Base-by-base conservation (phyloP, 2,888 invertebrate species). In the Ypsolopha scabrella region DNA sequence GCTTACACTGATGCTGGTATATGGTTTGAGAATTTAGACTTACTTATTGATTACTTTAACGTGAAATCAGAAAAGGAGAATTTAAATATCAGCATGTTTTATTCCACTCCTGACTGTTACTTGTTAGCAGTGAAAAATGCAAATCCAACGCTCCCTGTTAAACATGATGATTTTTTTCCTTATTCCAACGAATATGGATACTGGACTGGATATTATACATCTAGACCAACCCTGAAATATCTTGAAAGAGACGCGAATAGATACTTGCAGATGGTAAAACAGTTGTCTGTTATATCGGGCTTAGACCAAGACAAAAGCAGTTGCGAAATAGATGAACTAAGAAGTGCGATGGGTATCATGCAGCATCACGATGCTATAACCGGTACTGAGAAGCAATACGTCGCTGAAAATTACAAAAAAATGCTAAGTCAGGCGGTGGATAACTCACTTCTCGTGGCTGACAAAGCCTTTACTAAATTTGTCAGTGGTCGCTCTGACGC, bases 351-450 rank as follows among this genome's bases (percentile, higher is more conserved):
- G 91, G 94, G 93, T 85, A 82, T 94, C 0, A 91, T 94, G 91
- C 97, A 98, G 69, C 98, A 98, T 70, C 98, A 98, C 67, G 97
- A 98, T 71, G 95, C 93, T 0, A 90, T 98, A 1, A 95, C 95
- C 0, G 95, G 95, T 7, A 95, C 95, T 0, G 95, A 94, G 70
- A 93, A 96, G 68, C 90, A 96, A 70, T 89, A 93, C 71, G 94
- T 99, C 0, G 94, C 97, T 0, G 72, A 90, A 49, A 98, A 99
- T 77, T 99, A 99, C 73, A 91, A 93, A 24, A 81, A 92, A 35
- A 74, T 95, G 38, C 77, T 98, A 10, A 81, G 88, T 50, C 73
- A 88, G 10, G 97, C 94, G 0, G 80, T 95, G 0, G 74, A 86
- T 0, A 88, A 90, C 45, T 91, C 92, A 2, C 74, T 87, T 13